phyloP scores from a whole-genome alignment of 2,113 vertebrate species.

The Lagopus leucura region DNA sequence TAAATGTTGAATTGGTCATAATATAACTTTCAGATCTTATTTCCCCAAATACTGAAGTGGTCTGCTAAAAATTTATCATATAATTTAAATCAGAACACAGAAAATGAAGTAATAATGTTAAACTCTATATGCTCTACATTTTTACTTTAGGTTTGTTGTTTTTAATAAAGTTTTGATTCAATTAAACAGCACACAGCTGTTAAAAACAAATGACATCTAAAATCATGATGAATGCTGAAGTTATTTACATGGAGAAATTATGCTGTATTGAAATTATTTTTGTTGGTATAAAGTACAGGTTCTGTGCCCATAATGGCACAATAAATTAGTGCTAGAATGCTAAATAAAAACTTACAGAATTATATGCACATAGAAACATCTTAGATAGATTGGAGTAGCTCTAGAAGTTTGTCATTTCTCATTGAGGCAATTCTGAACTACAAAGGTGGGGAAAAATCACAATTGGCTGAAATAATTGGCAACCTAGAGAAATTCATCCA shows the following conservation, averaged over 20 bases:
- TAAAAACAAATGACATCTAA: constrained; percentile 46
- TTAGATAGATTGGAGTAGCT: background rate
- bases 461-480: background rate
- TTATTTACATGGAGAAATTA: constrained; percentile 30
- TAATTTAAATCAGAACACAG: background rate
- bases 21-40: background rate
- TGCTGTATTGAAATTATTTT: constrained; percentile 44
- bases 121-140: background rate
- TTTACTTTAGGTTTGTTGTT: background rate
- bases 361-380: background rate
- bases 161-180: constrained; percentile 6
- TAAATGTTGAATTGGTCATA: background rate
- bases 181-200: constrained; percentile 36
- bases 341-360: constrained; percentile 12
- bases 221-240: background rate
- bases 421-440: background rate
- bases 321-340: constrained; percentile 9
- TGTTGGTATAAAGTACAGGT: constrained; percentile 30
- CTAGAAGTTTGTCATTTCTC: background rate
- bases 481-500: background rate
- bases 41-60: background rate
- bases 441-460: background rate
- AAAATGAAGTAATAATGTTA: background rate
- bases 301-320: background rate
- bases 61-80: background rate